Conservation (phyloP, 1,140 invertebrate species). For the Melanaphis sacchari region DNA sequence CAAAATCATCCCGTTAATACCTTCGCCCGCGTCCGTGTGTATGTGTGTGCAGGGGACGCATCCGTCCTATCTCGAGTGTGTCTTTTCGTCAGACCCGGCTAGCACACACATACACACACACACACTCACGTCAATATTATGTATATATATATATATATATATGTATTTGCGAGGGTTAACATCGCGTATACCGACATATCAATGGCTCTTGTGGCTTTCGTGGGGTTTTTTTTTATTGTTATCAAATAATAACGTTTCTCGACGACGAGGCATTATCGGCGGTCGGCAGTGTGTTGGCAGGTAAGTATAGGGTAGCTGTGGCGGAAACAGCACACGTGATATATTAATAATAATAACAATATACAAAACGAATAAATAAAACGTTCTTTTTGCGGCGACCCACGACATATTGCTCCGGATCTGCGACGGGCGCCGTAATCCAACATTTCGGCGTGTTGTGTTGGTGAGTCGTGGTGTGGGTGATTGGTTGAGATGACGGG, state of each 20-base stretch:
- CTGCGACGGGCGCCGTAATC: not conserved
- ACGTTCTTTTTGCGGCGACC: not conserved
- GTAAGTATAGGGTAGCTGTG: not conserved
- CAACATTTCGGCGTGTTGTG: not conserved
- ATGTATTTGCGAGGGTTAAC: not conserved
- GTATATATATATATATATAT: not conserved
- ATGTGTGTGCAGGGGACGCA: not conserved
- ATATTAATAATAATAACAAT: not conserved
- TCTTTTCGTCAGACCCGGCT: not conserved
- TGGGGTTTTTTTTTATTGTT: not conserved
- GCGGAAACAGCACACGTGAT: not conserved
- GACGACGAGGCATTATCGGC: not conserved
- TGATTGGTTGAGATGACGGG: too few relatives aligned
- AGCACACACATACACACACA: too few relatives aligned
- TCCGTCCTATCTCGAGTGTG: not conserved
- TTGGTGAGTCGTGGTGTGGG: not conserved
- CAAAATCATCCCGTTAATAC: slow-evolving; percentile 43
- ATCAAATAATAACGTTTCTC: slow-evolving; percentile 10
- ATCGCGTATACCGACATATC: not conserved
- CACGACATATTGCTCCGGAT: slow-evolving; percentile 25
- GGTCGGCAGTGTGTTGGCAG: not conserved
- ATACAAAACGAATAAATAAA: not conserved
- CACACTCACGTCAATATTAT: not conserved
- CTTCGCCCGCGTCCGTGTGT: not conserved
- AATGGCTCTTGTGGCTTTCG: not conserved